Base-by-base conservation (phyloP, 1,140 invertebrate species). In the Eupristina koningsbergeri region DNA sequence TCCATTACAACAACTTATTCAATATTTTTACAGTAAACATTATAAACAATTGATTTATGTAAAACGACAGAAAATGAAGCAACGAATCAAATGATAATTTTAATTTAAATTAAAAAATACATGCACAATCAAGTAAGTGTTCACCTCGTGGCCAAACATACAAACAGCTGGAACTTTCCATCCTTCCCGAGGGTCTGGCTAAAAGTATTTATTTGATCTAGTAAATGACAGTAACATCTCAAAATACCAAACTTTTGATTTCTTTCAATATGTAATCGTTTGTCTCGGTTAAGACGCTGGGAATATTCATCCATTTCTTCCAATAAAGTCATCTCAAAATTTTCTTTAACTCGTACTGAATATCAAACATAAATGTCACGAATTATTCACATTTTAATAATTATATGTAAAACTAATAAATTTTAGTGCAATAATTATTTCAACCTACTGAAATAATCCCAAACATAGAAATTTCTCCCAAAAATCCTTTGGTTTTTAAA, bases 161-260 rank as follows among this genome's bases (percentile, higher is more conserved):
- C 96, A 89, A 99, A 98, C 13, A 99, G 94, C 90, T 99, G 98
- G 91, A 99, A 99, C 93, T 99, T 98, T 45, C 98, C 98, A 93
- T 99, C 98, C 91, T 99, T 99, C 69, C 99, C 99, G 19, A 99
- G 93, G 22, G 96, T 95, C 83, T 96, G 95, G 77, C 96, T 97
- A 0, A 95, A 96, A 50, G 94, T 94, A 90, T 96, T 96, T 71
- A 99, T 98, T 92, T 98, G 96, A 89, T 96, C 95, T 87, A 96
- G 94, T 1, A 97, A 93, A 88, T 96, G 95, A 88, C 95, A 96
- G 90, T 96, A 97, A 87, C 95, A 95, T 64, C 95, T 92, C 93
- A 96, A 94, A 58, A 96, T 95, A 15, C 95, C 94, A 47, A 95
- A 93, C 83, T 95, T 94, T 89, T 94, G 93, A 88, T 93, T 94